These are phyloP conservation scores for Neodiprion fabricii DNA, from an alignment of 1,140 invertebrate species.

Conservation along the genomic window DNA sequence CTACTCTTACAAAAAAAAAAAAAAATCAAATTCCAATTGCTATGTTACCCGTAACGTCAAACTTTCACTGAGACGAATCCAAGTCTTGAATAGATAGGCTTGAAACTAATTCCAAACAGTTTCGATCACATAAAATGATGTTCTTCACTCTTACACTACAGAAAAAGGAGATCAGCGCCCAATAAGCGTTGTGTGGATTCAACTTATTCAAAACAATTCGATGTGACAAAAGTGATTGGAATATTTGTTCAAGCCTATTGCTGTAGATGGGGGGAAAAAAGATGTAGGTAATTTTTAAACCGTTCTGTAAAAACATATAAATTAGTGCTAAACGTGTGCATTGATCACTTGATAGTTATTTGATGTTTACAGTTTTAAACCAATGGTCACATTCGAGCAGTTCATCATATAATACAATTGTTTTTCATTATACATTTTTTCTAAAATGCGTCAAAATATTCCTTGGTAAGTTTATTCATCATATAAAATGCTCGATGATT, in stretches of 20 bases:
- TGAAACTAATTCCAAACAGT: neutral
- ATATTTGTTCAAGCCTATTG: neutral
- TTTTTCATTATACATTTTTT: no score
- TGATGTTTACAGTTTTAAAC: no score
- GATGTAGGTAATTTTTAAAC: neutral
- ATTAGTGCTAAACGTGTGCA: neutral
- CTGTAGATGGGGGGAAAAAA: neutral
- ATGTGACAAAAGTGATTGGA: neutral
- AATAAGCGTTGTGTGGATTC: no score
- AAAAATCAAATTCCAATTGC: neutral
- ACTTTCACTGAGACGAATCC: neutral
- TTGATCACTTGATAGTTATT: no score
- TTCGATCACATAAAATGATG: neutral
- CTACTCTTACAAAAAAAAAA: constrained; percentile 6
- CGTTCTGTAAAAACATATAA: neutral
- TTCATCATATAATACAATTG: no score
- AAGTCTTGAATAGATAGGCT: neutral
- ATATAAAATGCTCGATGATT: no score
- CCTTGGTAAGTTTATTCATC: no score
- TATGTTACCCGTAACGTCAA: neutral
- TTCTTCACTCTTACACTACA: neutral
- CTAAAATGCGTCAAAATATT: no score
- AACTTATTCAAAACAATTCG: no score
- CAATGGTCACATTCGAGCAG: no score
- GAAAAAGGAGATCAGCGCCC: no score